Evolutionary conservation across 2,888 invertebrate genomes (phyloP), one percentile per base, ranked within the genome.

Genomic region (Agriopis leucophaearia): DNA sequence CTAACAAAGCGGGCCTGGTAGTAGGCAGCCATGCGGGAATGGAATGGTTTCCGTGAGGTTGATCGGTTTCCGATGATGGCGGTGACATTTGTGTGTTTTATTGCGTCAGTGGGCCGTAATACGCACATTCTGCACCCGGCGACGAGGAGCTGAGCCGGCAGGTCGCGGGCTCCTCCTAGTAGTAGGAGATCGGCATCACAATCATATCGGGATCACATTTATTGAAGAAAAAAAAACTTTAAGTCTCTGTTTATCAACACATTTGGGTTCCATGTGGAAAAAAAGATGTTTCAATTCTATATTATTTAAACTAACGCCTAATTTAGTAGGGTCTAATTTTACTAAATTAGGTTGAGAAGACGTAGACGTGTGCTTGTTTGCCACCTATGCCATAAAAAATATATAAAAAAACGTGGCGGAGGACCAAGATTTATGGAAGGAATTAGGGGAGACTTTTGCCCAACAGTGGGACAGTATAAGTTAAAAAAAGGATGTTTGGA

Each of bases 61-160:
- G 74, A 74, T 73, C 68, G 64, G 66, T 71, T 71, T 73, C 60
- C 63, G 60, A 73, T 73, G 65, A 55, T 35, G 54, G 44, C 72
- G 64, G 48, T 4, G 55, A 36, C 50, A 18, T 59, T 56, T 60
- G 68, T 59, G 44, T 52, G 68, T 44, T 67, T 63, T 69, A 60
- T 64, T 47, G 38, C 54, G 27, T 13, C 57, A 35, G 18, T 27
- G 50, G 4, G 42, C n/a, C 56, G 66, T 47, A 54, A 62, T 47
- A 27, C 15, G 38, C 48, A 55, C 50, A 44, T 50, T 35, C n/a
- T n/a, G 48, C 15, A 13, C 4, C 27, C 15, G 36, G 54, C 18
- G 61, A 38, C 45, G 61, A 35, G 54, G 13, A n/a, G 38, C 60
- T 35, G 48, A 36, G 45, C 12, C 27, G 16, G 36, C 48, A 35